Evolutionary conservation across 2,888 invertebrate species (phyloP).

Genomic region (Eupithecia inturbata): DNA sequence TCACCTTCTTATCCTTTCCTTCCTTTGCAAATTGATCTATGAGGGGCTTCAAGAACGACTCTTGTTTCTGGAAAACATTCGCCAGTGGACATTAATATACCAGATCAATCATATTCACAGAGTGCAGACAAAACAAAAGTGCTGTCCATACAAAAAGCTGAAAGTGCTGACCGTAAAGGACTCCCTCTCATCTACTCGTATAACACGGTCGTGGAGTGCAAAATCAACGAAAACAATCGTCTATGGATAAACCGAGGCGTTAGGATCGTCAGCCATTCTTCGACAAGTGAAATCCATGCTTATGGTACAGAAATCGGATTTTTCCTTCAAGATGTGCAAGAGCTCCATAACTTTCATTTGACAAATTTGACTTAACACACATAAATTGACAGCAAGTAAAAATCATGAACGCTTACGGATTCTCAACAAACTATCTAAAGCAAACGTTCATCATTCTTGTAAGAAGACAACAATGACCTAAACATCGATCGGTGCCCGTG

Average conservation of each 20-base stretch:
- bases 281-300: slow-evolving; percentile 77
- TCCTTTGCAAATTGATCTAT: slow-evolving; percentile 97
- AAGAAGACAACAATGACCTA: slow-evolving; percentile 49
- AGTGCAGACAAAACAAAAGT: slow-evolving; percentile 76
- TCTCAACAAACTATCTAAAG: neutral
- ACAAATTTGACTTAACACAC: slow-evolving; percentile 43
- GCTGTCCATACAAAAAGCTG: slow-evolving; percentile 77
- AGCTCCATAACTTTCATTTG: slow-evolving; percentile 50
- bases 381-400: slow-evolving; percentile 53
- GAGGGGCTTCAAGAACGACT: slow-evolving; percentile 96
- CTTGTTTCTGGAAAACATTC: slow-evolving; percentile 90
- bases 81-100: slow-evolving; percentile 60
- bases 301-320: slow-evolving; percentile 78
- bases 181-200: slow-evolving; percentile 60
- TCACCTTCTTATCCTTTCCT: slow-evolving; percentile 97
- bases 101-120: slow-evolving; percentile 35
- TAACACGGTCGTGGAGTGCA: slow-evolving; percentile 68
- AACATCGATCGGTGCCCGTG: slow-evolving; percentile 73
- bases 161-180: slow-evolving; percentile 73
- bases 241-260: slow-evolving; percentile 74
- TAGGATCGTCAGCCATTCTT: slow-evolving; percentile 75
- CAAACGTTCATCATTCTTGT: slow-evolving; percentile 63
- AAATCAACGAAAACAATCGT: slow-evolving; percentile 67
- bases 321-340: slow-evolving; percentile 64
- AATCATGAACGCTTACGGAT: slow-evolving; percentile 57